These are phyloP conservation scores for Conistra vaccinii DNA, from an alignment of 2,888 invertebrate genomes.

Conservation along the genomic window DNA sequence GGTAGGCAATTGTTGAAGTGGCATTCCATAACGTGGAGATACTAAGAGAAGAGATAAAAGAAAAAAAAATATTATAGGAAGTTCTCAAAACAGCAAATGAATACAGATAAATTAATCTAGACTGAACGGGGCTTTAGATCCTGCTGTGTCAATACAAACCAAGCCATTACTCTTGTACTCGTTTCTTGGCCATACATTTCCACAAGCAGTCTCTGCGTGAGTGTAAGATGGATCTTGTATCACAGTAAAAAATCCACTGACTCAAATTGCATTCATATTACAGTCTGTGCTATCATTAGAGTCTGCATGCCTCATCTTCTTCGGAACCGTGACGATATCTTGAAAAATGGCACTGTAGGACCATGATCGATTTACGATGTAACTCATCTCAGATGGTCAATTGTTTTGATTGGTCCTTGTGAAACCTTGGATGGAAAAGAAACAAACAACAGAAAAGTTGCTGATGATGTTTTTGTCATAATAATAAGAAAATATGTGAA, in stretches of 20 bases:
- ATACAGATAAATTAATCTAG: background rate
- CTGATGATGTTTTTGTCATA: background rate
- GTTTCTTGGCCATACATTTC: constrained; percentile 3
- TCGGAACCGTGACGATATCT: constrained; percentile 19
- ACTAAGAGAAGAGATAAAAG: background rate
- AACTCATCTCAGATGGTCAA: background rate
- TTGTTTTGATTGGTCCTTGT: constrained; percentile 8
- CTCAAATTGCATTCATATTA: constrained; percentile 34
- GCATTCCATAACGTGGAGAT: constrained; percentile 1
- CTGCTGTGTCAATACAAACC: background rate
- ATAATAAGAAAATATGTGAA: background rate
- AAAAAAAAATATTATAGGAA: background rate
- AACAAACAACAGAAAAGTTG: constrained; percentile 8
- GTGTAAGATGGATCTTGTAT: background rate
- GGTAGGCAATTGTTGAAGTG: constrained; percentile 33
- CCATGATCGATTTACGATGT: constrained; percentile 14
- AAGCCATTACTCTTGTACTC: constrained; percentile 2
- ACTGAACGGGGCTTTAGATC: background rate
- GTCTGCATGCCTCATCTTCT: constrained; percentile 23
- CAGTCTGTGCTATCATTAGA: constrained; percentile 30
- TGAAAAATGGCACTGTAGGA: constrained; percentile 23
- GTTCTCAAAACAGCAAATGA: background rate
- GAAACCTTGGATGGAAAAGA: constrained; percentile 3
- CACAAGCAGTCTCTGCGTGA: background rate
- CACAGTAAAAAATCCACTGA: constrained; percentile 16